These are phyloP conservation scores for Speoplatyrhinus poulsoni DNA, from an alignment of 2,113 vertebrate genomes.

Conservation along the genomic window DNA sequence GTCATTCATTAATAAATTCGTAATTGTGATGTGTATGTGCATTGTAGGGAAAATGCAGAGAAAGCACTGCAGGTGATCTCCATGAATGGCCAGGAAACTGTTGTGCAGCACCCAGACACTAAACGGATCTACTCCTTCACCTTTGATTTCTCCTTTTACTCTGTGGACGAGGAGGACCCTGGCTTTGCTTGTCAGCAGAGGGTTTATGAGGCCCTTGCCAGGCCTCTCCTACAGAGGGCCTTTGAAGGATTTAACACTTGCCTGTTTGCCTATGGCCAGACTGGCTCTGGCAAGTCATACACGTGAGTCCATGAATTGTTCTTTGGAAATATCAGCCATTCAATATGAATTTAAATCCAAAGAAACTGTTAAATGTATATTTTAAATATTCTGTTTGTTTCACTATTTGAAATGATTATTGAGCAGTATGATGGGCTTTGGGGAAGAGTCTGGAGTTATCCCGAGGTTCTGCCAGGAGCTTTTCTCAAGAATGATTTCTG, in stretches of 20 bases:
- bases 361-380: background rate
- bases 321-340: background rate
- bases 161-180: conserved; percentile 79
- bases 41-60: conserved; percentile 83
- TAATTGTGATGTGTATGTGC: background rate
- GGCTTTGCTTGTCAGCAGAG: conserved; percentile 81
- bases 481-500: conserved; percentile 79
- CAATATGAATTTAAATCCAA: background rate
- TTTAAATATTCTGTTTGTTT: background rate
- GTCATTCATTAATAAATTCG: too few relatives aligned
- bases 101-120: conserved; percentile 81
- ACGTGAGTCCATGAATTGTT: conserved; percentile 79
- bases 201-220: conserved; percentile 83
- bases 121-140: conserved; percentile 84
- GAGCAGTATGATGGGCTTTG: conserved; percentile 94
- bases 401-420: background rate
- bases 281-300: conserved; percentile 96
- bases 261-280: conserved; percentile 96
- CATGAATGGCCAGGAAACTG: conserved; percentile 80
- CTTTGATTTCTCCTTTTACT: conserved; percentile 90
- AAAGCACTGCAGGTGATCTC: conserved; percentile 80
- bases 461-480: conserved; percentile 92
- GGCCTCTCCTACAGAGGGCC: conserved; percentile 85
- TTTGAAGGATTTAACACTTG: conserved; percentile 94
- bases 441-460: conserved; percentile 87